Percentiles rank a stretch among this genome's conserved stretches.
These are phyloP conservation scores for Rhysida immarginata DNA, from an alignment of 1,140 invertebrate genomes.

Conservation along the genomic window DNA sequence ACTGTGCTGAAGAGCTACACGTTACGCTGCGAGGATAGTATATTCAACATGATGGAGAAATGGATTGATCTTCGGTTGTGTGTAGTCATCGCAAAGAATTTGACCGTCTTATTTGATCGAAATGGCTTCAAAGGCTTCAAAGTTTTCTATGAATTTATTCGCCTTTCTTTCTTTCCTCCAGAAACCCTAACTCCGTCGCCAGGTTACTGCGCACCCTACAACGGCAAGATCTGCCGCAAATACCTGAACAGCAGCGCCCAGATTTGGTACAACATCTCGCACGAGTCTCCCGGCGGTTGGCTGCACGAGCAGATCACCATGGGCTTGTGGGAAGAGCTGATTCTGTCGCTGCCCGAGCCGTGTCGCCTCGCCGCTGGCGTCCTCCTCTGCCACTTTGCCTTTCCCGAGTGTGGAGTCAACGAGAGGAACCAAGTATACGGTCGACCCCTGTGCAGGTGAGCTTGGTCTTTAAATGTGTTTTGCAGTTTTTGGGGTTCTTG, in stretches of 20 bases:
- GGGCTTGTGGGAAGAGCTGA: slow-evolving; percentile 68
- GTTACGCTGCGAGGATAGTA: no score
- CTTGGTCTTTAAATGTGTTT: no score
- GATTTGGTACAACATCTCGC: slow-evolving; percentile 65
- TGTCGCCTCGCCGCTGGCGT: slow-evolving; percentile 73
- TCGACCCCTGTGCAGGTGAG: slow-evolving; percentile 25
- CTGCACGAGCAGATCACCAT: slow-evolving; percentile 69
- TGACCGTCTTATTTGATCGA: no score
- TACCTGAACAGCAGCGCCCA: slow-evolving; percentile 51
- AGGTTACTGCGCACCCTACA: slow-evolving; percentile 73
- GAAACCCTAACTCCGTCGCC: slow-evolving; percentile 19
- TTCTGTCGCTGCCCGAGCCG: slow-evolving; percentile 55
- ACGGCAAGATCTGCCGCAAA: slow-evolving; percentile 69
- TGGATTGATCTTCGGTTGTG: no score
- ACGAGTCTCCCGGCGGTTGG: slow-evolving; percentile 47
- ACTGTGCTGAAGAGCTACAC: no score
- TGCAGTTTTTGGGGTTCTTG: no score
- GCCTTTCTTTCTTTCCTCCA: slow-evolving; percentile 7
- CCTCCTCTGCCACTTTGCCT: slow-evolving; percentile 77
- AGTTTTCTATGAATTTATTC: no score
- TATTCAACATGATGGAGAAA: no score
- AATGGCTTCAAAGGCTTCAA: no score
- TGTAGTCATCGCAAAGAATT: no score
- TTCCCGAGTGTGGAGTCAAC: slow-evolving; percentile 62
- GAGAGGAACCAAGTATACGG: slow-evolving; percentile 23